phyloP scores from a whole-genome alignment of 2,797 vertebrate genomes.

The Pantherophis alleghaniensis region DNA sequence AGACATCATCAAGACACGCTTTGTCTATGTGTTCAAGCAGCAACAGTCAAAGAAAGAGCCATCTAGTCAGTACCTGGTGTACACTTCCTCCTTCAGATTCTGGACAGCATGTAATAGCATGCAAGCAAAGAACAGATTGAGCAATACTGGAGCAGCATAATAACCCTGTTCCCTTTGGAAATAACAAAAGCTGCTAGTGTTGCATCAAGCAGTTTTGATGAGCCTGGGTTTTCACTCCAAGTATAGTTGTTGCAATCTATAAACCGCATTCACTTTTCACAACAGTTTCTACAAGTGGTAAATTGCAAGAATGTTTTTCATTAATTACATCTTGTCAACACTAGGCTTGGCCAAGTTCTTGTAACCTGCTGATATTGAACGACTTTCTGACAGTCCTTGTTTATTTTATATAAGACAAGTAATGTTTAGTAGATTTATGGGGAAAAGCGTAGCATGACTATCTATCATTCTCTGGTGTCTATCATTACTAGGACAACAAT shows the following conservation, averaged over 20 bases:
- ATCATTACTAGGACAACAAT: background rate
- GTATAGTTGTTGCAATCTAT: background rate
- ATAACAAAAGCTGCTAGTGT: background rate
- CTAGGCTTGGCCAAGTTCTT: background rate
- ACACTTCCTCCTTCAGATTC: background rate
- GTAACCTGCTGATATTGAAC: background rate
- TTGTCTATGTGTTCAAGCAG: background rate
- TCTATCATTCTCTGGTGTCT: background rate
- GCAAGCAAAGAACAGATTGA: background rate
- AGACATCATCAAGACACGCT: background rate
- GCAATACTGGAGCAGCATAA: background rate
- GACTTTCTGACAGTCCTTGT: background rate
- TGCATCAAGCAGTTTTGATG: background rate
- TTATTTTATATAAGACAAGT: background rate
- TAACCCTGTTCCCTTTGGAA: background rate
- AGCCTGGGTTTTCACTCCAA: background rate
- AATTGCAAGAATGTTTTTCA: background rate
- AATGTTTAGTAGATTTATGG: background rate
- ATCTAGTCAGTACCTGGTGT: background rate
- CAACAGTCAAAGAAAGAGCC: background rate
- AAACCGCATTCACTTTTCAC: background rate
- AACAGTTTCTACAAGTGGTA: background rate
- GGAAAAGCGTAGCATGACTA: background rate
- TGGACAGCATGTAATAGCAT: background rate
- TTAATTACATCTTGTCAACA: background rate